phyloP scores from a whole-genome alignment of 2,797 vertebrate species.

The Tokudaia tokunoshimensis region DNA sequence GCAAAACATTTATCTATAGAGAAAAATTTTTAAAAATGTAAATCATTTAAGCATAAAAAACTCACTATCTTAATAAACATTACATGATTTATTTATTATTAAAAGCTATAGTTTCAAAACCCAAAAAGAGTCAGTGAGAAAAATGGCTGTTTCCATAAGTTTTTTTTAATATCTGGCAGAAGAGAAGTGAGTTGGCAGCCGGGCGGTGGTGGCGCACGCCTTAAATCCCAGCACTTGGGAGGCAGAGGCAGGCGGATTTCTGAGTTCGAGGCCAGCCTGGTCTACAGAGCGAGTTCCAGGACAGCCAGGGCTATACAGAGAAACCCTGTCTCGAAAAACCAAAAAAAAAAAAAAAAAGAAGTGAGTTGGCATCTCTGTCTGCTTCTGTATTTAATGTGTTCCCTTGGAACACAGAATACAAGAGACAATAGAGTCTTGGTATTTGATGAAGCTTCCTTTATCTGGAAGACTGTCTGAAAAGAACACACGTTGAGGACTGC shows the following conservation, averaged over 20 bases:
- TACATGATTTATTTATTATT: not conserved
- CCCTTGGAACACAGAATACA: not conserved
- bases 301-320: too few relatives aligned
- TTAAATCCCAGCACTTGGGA: too few relatives aligned
- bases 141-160: not conserved
- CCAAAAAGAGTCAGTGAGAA: constrained; percentile 38
- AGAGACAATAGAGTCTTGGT: not conserved
- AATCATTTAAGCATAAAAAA: constrained; percentile 34
- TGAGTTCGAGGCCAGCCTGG: too few relatives aligned
- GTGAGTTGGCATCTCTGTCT: not conserved
- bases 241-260: too few relatives aligned
- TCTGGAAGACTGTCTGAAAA: not conserved
- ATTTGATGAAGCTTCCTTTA: not conserved
- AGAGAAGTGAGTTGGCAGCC: not conserved
- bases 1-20: not conserved
- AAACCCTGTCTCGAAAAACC: too few relatives aligned
- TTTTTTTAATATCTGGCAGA: not conserved
- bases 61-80: constrained; percentile 31
- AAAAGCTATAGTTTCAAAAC: constrained; percentile 11
- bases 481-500: not conserved
- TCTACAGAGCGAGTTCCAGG: too few relatives aligned
- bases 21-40: not conserved
- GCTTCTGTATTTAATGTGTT: not conserved
- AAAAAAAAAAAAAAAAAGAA: too few relatives aligned
- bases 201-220: too few relatives aligned